These are phyloP conservation scores for Sinonovacula constricta DNA, from an alignment of 1,140 invertebrate species.

Conservation along the genomic window DNA sequence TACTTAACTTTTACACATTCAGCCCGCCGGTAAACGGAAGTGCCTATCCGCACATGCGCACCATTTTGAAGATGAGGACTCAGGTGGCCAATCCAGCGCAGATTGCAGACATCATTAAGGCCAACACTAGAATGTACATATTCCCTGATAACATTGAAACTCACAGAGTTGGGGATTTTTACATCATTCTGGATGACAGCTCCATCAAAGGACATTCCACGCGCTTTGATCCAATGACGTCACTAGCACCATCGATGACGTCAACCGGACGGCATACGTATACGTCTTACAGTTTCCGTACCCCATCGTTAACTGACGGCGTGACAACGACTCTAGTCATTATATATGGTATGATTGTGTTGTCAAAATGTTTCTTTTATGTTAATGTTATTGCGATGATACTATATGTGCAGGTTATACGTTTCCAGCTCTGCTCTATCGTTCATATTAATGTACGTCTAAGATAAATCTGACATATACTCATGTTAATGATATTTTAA, in stretches of 20 bases:
- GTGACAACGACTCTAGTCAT: background rate
- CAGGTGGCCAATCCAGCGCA: background rate
- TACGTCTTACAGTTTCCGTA: constrained; percentile 1
- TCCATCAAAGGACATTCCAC: background rate
- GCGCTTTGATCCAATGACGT: background rate
- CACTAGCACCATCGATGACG: background rate
- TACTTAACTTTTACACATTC: too few species aligned
- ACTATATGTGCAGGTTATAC: too few species aligned
- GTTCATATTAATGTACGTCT: background rate
- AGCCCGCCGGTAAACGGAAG: constrained; percentile 8
- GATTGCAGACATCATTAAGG: constrained; percentile 5
- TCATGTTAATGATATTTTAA: too few species aligned
- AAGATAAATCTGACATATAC: too few species aligned
- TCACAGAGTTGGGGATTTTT: constrained; percentile 34
- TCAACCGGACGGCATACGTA: background rate
- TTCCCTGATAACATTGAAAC: constrained; percentile 32
- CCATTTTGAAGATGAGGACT: constrained; percentile 7
- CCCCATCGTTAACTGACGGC: background rate
- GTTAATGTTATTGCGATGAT: too few species aligned
- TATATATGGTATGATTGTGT: background rate
- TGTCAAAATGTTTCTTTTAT: too few species aligned
- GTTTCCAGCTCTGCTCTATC: background rate
- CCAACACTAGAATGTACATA: constrained; percentile 1
- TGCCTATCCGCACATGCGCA: constrained; percentile 6
- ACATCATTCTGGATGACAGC: constrained; percentile 7